Base-by-base conservation (phyloP, 1,140 invertebrate species). In the Cepaea nemoralis region DNA sequence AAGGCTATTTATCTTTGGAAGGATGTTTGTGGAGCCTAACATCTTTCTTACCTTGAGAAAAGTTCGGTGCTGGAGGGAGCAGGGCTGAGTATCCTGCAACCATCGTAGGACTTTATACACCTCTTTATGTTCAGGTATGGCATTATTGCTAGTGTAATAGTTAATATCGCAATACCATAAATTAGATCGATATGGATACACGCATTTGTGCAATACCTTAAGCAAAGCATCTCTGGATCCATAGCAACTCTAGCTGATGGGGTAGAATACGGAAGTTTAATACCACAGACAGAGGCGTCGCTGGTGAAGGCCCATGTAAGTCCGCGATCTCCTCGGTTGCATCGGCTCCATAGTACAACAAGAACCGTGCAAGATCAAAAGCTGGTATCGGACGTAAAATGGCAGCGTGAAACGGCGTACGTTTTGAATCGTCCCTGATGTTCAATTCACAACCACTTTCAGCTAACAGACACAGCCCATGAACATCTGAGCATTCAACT, bases 371-470 rank as follows among this genome's bases (percentile, higher is more conserved):
- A 16, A 80, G 19, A 33, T 83, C 35, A 59, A 67, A 83, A 14
- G 35, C 6, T 22, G 48, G 55, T 42, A 40, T 63, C 33, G 33
- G 42, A 14, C 6, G 35, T 1, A 33, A 27, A 14, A 76, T 80
- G 33, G 77, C 70, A 22, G 74, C 48, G 16, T 76, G 77, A 59
- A 79, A 80, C 5, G 82, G 55, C 0, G 82, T 67, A 48, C 39
- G 40, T 12, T 63, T 45, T 3, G 39, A 24, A 40, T 75, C 75
- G 37, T 83, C 63, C 31, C 31, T 48, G 0, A 69, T 22, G 37
- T 83, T 22, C 22, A 83, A 50, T 31, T 67, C 42, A 59, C 77
- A 83, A 14, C 59, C 77, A 40, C 42, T 39, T 70, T 83, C 70
- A 27, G 71, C 71, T 22, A 83, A 33, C 10, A 79, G 42, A 50